These are phyloP conservation scores for Pluvianellus socialis DNA, from an alignment of 2,113 vertebrate species.

Conservation along the genomic window DNA sequence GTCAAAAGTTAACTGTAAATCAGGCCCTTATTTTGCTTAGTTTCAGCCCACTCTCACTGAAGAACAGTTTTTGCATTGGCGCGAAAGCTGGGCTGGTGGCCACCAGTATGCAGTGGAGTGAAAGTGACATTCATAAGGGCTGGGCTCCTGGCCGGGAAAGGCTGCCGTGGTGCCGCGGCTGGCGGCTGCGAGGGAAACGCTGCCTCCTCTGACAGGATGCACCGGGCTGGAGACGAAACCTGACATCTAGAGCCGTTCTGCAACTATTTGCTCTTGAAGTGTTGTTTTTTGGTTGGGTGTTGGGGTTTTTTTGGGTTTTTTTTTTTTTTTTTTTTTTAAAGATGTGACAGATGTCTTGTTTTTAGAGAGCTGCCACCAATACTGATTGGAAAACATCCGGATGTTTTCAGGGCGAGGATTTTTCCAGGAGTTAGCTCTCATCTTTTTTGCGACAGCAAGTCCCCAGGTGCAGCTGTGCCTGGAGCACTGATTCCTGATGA, in stretches of 20 bases:
- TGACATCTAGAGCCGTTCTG: neutral
- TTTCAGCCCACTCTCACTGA: neutral
- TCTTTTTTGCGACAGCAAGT: neutral
- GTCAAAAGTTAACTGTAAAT: slow-evolving; percentile 7
- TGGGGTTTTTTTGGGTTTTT: accelerated
- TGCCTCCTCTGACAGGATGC: neutral
- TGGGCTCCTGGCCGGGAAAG: neutral
- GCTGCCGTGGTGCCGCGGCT: neutral
- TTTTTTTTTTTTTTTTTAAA: neutral
- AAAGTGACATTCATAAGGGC: slow-evolving; percentile 44
- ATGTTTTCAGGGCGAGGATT: neutral
- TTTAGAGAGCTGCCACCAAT: neutral
- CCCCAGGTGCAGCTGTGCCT: neutral
- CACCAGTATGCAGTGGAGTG: neutral
- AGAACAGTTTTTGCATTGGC: slow-evolving; percentile 10
- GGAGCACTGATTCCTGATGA: neutral
- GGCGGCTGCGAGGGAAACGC: neutral
- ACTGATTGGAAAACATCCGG: neutral
- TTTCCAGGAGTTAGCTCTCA: neutral
- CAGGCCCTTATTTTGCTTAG: neutral
- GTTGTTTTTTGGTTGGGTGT: accelerated
- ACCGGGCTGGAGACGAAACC: accelerated
- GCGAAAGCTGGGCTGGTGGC: neutral
- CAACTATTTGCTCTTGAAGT: neutral
- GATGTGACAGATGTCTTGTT: neutral